These are phyloP conservation scores for Amblyopsis hoosieri DNA, from an alignment of 2,797 vertebrate genomes.

Conservation along the genomic window DNA sequence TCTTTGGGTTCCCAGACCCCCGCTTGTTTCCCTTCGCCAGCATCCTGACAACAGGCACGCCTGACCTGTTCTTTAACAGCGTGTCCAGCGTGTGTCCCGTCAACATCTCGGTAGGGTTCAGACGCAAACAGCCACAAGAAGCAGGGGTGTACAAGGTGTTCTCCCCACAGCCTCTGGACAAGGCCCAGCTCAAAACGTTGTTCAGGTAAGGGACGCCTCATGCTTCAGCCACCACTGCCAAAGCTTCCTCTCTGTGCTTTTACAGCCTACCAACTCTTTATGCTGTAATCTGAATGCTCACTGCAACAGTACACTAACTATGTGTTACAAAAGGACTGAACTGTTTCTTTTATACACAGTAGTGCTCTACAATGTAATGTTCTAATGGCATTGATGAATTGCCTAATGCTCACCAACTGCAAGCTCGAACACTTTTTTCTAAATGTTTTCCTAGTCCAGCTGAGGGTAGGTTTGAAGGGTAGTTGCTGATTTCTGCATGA, in stretches of 20 bases:
- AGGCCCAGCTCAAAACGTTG: constrained; percentile 89
- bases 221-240: background rate
- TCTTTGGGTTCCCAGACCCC: constrained; percentile 93
- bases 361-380: too few species aligned
- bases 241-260: background rate
- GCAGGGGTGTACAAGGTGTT: constrained; percentile 94
- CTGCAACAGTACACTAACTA: too few species aligned
- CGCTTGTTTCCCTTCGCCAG: constrained; percentile 93
- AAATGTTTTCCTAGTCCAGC: too few species aligned
- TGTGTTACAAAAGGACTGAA: too few species aligned
- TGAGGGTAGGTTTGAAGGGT: too few species aligned
- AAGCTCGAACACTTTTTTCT: too few species aligned
- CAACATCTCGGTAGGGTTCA: constrained; percentile 87
- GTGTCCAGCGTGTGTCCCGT: constrained; percentile 91
- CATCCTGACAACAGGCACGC: constrained; percentile 88
- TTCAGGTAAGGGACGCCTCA: constrained; percentile 76
- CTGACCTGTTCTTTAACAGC: constrained; percentile 87
- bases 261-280: background rate
- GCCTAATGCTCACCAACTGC: too few species aligned
- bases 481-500: too few species aligned
- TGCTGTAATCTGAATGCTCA: too few species aligned
- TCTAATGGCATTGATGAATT: too few species aligned
- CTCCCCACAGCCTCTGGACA: constrained; percentile 84
- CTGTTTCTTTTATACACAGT: too few species aligned
- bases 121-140: constrained; percentile 94